A percentile compares a stretch with the other conserved stretches of the same genome.
Conservation (phyloP, 1,140 invertebrate genomes). For the Cherax quadricarinatus region DNA sequence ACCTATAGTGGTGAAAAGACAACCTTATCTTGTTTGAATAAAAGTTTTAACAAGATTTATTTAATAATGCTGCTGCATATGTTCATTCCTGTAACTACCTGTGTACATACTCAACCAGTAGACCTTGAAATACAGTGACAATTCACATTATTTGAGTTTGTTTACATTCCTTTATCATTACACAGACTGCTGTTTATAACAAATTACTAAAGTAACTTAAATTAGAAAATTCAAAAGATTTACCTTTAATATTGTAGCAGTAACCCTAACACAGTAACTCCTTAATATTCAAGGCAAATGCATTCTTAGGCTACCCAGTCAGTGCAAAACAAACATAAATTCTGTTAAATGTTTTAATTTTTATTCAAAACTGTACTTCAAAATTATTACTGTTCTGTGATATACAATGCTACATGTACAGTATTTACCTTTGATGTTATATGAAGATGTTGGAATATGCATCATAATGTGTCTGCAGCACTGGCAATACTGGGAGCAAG, state of each 20-base stretch:
- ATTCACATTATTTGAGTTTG: conserved; percentile 65
- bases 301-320: neutral
- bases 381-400: no score
- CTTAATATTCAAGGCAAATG: neutral
- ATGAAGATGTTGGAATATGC: no score
- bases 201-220: neutral
- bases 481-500: no score
- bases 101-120: conserved; percentile 71
- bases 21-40: conserved; percentile 38
- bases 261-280: no score
- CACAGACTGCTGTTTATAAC: neutral
- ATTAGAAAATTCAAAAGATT: neutral
- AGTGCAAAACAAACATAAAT: neutral
- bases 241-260: neutral
- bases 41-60: conserved; percentile 61
- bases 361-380: no score
- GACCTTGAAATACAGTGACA: conserved; percentile 72
- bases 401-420: no score
- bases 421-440: no score
- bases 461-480: no score
- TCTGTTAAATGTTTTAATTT: no score
- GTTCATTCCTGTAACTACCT: conserved; percentile 72
- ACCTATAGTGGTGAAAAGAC: conserved; percentile 44
- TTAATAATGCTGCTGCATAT: conserved; percentile 69
- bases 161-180: conserved; percentile 61